A percentile compares a stretch with the other conserved stretches of the same genome.
Conservation (phyloP, 2,888 invertebrate species). For the Hecatera dysodea region DNA sequence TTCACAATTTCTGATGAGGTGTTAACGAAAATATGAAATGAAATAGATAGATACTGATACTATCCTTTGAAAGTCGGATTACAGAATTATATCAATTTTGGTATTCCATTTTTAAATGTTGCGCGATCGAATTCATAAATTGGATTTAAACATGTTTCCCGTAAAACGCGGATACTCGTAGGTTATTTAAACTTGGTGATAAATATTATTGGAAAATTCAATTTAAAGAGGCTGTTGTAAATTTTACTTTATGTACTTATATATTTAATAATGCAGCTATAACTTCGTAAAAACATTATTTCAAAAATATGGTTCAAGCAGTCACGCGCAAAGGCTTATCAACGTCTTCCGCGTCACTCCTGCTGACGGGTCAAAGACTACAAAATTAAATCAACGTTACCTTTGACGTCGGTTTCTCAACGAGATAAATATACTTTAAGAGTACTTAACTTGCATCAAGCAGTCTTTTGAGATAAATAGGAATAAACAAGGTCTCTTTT, state of each 20-base stretch:
- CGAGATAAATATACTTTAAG: conserved; percentile 52
- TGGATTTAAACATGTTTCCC: not conserved
- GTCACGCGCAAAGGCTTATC: conserved; percentile 31
- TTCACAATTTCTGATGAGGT: not conserved
- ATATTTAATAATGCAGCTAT: not conserved
- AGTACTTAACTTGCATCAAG: conserved; percentile 53
- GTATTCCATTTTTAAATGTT: not conserved
- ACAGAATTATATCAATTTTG: not conserved
- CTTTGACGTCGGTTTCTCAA: conserved; percentile 45
- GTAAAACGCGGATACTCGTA: not conserved
- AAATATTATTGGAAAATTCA: not conserved
- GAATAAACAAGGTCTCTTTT: conserved; percentile 44
- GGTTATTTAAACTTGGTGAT: not conserved
- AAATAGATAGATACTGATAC: no score
- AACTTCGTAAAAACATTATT: not conserved
- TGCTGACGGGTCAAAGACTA: conserved; percentile 14
- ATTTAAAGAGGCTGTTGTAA: not conserved
- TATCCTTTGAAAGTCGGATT: not conserved
- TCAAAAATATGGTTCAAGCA: conserved; percentile 3
- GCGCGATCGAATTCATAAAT: not conserved
- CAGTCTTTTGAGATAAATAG: conserved; percentile 48
- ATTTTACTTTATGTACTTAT: no score
- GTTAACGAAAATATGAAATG: not conserved
- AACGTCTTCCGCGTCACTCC: conserved; percentile 29
- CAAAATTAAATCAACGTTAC: conserved; percentile 35